Base-by-base conservation (phyloP, 92 coral and sea anemone species). In the Porites cylindrica region DNA sequence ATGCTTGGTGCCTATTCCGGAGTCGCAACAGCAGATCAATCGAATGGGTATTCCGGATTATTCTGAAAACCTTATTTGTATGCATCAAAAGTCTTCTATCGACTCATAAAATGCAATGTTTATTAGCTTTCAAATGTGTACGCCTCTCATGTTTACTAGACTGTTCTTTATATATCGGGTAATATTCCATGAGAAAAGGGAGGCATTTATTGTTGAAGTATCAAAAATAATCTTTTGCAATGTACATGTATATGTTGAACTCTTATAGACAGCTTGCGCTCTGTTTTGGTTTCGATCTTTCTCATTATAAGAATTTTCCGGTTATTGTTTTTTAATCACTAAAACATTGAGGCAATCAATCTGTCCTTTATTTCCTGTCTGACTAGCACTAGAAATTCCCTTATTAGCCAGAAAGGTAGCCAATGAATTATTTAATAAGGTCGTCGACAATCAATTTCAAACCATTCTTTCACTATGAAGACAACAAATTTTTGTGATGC, bases 381-480 rank as follows among this genome's bases (percentile, higher is more conserved):
- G 10, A 65, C 26, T 80, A 66, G 63, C 51, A 66, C 67, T 16
- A 24, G 51, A 19, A 11, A 51, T 26, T 32, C 75, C 66, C 12
- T 21, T 29, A 80, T 52, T 66, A 63, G 52, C 10, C 24, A 47
- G 51, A 51, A 63, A 38, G 13, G 5, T 38, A 38, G 47, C 47
- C 54, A 24, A 52, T 80, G 47, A 80, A 80, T 67, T 67, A 68
- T 80, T 80, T 24, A 80, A 50, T 24, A 64, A 6, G 23, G 6
- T 20, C 38, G 59, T 16, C 65, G 66, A 23, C 19, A 51, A 12
- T 14, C 16, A 38, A 38, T 5, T 38, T 38, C 47, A 38, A 38
- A 38, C 47, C 47, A 38, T 38, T 38, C 6, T 38, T 38, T 38
- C 47, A 38, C 6, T 38, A 38, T 38, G 47, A 38, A 38, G 47